phyloP scores from a whole-genome alignment of 2,113 vertebrate genomes.

The Oreochromis aureus region DNA sequence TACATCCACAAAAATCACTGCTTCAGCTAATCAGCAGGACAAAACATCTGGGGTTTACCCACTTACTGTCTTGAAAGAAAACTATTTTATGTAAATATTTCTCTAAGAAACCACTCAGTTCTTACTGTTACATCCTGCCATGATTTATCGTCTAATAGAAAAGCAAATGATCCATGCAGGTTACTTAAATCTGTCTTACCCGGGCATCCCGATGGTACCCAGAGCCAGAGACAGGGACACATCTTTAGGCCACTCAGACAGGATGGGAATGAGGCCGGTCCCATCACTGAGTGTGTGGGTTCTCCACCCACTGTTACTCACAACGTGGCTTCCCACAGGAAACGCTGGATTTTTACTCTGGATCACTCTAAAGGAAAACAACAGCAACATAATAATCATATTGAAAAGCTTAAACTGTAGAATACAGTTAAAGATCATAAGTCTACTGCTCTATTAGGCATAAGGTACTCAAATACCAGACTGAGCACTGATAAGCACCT shows the following conservation, averaged over 20 bases:
- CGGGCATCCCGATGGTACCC: too few relatives aligned
- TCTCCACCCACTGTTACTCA: accelerated
- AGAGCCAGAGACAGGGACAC: too few relatives aligned
- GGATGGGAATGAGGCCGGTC: background rate
- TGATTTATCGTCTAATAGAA: accelerated
- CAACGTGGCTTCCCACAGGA: background rate
- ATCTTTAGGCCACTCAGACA: background rate
- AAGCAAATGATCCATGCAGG: accelerated
- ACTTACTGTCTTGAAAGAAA: too few relatives aligned
- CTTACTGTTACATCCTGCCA: background rate
- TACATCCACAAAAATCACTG: too few relatives aligned
- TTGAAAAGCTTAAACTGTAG: background rate
- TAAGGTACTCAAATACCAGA: background rate
- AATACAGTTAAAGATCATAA: background rate
- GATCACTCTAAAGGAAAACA: background rate
- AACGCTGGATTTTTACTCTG: background rate
- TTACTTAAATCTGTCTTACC: too few relatives aligned
- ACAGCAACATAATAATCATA: background rate
- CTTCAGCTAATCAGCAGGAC: too few relatives aligned
- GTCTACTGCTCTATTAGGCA: background rate
- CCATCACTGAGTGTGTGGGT: accelerated
- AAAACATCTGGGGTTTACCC: background rate
- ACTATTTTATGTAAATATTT: too few relatives aligned
- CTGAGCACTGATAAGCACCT: background rate
- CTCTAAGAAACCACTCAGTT: too few relatives aligned